Base-by-base conservation (phyloP, 2,797 vertebrate species). In the Acanthurus lineatus region DNA sequence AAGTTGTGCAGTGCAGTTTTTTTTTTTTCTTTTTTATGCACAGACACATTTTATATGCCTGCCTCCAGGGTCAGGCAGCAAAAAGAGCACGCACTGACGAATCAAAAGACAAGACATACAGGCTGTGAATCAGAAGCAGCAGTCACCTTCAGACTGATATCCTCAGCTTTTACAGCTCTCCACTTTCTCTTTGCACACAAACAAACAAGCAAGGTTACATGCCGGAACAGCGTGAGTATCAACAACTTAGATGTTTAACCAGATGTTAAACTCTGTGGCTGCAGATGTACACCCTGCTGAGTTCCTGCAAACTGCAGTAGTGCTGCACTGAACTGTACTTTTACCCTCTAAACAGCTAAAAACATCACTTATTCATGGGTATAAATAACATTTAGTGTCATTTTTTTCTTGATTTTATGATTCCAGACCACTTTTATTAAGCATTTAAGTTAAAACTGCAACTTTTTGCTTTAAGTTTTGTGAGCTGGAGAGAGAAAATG, bases 101-200 rank as follows among this genome's bases (percentile, higher is more conserved):
- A 82, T 89, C 82, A 81, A 54, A 78, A 63, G 64, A 58, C 35
- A 52, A 77, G 69, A 66, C 63, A 47, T 16, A 67, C 58, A 56
- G 76, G 35, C 63, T 79, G 3, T 74, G 58, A 85, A 85, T 88
- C 71, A 73, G 73, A 89, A 87, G 77, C 60, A 62, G 59, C 68
- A 83, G 73, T 86, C 83, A 86, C 87, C 87, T 90, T 89, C 73
- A 87, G 75, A 82, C 85, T 45, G 38, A 58, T 62, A 68, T 69
- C 62, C 70, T 76, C 28, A 52, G 59, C 77, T 75, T 75, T 66
- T 70, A 47, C 71, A 57, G 6, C 70, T 79, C 69, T n/a, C 72
- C 63, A 10, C 32, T 73, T 57, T 74, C 69, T 38, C 53, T 8
- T 10, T 6, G 62, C 53, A 53, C 53, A 79, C 59, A 35, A 6